Evolutionary conservation across 2,113 vertebrate species (phyloP), one percentile per base, ranked within the genome.

Genomic region (Zingel zingel): DNA sequence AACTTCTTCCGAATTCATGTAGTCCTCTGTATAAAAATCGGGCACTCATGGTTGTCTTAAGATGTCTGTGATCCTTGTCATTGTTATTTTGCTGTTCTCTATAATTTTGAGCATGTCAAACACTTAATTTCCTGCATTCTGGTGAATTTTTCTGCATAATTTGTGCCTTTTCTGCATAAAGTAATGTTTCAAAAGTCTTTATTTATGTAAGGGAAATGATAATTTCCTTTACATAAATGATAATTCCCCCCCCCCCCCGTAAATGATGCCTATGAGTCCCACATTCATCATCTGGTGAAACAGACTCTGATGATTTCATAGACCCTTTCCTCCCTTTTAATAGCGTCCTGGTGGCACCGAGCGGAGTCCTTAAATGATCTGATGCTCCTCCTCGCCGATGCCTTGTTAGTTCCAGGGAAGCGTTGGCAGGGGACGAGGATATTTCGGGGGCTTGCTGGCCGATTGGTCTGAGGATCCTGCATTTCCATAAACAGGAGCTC

Each of bases 401-500:
- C 2, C 68, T 51, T 14, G 48, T 33, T 59, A 80, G 81, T 83
- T 86, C 59, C 54, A 45, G 81, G 62, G 10, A 43, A 71, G 70
- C 23, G 70, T 58, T 85, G 90, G 86, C 72, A 77, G 59, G 6
- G 47, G 82, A 64, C 50, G 56, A 76, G 66, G 91, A 91, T 90
- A 94, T 94, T 94, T 94, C 88, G 88, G 88, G 92, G 85, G 51
- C 91, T 84, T 82, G 92, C 62, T 36, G 88, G 82, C 77, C 87
- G 83, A 90, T 94, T 92, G 92, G 93, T 85, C 93, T 92, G 82
- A 92, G 90, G 84, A 78, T 90, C 75, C 73, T 85, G 81, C 84
- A 84, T 91, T 93, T 93, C 93, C 94, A 93, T 95, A 95, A 92
- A 92, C 79, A 94, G 92, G 81, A 69, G 70, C 72, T 81, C 76